These are phyloP conservation scores for Micoletzkya japonica DNA, from an alignment of 2,888 invertebrate species.

Conservation along the genomic window DNA sequence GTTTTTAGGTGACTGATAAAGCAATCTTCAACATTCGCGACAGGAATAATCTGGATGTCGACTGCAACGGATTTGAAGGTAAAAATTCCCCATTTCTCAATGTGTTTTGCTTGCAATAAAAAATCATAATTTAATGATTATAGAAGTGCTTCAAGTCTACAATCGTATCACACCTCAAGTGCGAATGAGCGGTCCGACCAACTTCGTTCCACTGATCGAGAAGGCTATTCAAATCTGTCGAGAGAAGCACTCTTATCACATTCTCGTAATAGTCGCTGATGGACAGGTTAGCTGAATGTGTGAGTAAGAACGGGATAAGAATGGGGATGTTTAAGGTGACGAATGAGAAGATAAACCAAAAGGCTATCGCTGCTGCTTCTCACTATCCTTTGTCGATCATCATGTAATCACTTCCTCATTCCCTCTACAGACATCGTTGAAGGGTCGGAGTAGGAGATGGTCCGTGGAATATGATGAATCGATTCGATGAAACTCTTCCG, in stretches of 20 bases:
- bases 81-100: not conserved
- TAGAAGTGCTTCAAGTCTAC: conserved; percentile 67
- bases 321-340: conserved; percentile 62
- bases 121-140: conserved; percentile 32
- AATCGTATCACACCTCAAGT: conserved; percentile 66
- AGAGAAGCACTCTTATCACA: conserved; percentile 66
- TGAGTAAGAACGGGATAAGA: not conserved
- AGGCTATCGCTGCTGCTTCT: conserved; percentile 67
- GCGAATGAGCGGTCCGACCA: conserved; percentile 68
- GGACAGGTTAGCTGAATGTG: conserved; percentile 66
- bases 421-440: conserved; percentile 12
- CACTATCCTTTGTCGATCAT: conserved; percentile 68
- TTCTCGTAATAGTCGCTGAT: conserved; percentile 68
- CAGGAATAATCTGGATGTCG: conserved; percentile 62
- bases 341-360: conserved; percentile 65
- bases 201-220: conserved; percentile 68
- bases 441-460: conserved; percentile 69
- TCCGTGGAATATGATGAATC: conserved; percentile 69
- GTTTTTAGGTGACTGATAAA: conserved; percentile 38
- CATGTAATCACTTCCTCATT: conserved; percentile 50
- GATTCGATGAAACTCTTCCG: conserved; percentile 68
- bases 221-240: conserved; percentile 62
- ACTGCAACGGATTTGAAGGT: conserved; percentile 64
- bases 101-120: not conserved
- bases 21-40: conserved; percentile 61